A percentile compares a stretch with the other conserved stretches of the same genome.
These are phyloP conservation scores for Stenichneumon culpator DNA, from an alignment of 2,888 invertebrate genomes.

Conservation along the genomic window DNA sequence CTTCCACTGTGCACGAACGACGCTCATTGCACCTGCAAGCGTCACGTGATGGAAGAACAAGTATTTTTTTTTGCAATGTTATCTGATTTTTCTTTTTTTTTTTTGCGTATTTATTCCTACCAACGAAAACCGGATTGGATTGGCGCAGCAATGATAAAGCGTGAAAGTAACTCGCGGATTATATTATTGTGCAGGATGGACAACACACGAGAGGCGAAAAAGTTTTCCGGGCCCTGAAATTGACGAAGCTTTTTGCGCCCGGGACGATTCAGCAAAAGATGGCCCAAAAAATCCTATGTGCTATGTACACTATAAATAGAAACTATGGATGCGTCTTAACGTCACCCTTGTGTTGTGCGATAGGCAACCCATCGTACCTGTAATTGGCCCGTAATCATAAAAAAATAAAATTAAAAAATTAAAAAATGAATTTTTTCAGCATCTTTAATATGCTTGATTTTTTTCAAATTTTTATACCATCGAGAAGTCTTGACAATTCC, in stretches of 20 bases:
- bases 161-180: not conserved
- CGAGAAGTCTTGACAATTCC: no score
- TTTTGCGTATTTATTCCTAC: not conserved
- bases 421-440: no score
- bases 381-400: no score
- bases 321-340: no score
- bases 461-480: no score
- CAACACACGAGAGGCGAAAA: constrained; percentile 14
- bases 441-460: no score
- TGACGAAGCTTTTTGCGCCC: not conserved
- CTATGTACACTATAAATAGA: no score
- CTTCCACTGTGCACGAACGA: constrained; percentile 81
- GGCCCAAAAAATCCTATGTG: no score
- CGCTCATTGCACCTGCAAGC: constrained; percentile 83
- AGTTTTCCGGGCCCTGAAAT: not conserved
- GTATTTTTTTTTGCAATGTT: constrained; percentile 11
- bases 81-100: not conserved
- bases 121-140: constrained; percentile 27
- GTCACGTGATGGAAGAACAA: constrained; percentile 77
- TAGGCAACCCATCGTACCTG: no score
- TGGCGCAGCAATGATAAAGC: constrained; percentile 26
- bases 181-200: not conserved
- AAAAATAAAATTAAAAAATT: not conserved
- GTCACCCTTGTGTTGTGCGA: no score
- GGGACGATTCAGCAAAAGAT: not conserved